phyloP scores from a whole-genome alignment of 2,797 vertebrate species.

The Euphonia xanthogaster region DNA sequence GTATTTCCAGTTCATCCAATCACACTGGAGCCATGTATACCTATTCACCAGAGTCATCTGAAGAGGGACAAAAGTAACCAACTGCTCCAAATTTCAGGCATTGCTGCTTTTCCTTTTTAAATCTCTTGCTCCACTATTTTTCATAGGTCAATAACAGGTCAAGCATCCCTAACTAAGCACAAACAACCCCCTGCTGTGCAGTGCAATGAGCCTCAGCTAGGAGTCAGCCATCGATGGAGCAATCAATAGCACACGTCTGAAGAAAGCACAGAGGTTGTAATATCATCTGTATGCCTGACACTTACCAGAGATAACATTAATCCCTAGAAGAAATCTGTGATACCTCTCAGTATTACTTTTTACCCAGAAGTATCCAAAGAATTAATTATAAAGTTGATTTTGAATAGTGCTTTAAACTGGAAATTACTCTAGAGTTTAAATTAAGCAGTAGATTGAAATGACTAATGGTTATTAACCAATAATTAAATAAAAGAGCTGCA shows the following conservation, averaged over 20 bases:
- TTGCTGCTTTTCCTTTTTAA: not conserved
- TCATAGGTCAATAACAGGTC: not conserved
- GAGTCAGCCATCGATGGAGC: not conserved
- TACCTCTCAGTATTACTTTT: not conserved
- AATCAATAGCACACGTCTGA: conserved; percentile 21
- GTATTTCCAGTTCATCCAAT: not conserved
- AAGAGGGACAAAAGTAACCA: not conserved
- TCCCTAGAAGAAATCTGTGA: not conserved
- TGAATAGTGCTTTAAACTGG: not conserved
- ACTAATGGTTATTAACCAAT: not conserved
- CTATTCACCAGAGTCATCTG: too few relatives aligned
- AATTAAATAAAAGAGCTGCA: not conserved
- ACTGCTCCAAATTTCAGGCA: not conserved
- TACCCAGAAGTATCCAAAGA: not conserved
- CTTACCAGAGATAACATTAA: not conserved
- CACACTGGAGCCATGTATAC: not conserved
- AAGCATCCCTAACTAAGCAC: not conserved
- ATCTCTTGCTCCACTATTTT: not conserved
- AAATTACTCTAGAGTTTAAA: conserved; percentile 15
- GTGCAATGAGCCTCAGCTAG: not conserved
- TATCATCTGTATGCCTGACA: not conserved
- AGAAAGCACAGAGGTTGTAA: not conserved
- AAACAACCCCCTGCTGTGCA: not conserved
- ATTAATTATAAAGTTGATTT: conserved; percentile 32
- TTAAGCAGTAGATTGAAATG: not conserved